These are phyloP conservation scores for Xylophagus ater DNA, from an alignment of 2,888 invertebrate genomes.

Conservation along the genomic window DNA sequence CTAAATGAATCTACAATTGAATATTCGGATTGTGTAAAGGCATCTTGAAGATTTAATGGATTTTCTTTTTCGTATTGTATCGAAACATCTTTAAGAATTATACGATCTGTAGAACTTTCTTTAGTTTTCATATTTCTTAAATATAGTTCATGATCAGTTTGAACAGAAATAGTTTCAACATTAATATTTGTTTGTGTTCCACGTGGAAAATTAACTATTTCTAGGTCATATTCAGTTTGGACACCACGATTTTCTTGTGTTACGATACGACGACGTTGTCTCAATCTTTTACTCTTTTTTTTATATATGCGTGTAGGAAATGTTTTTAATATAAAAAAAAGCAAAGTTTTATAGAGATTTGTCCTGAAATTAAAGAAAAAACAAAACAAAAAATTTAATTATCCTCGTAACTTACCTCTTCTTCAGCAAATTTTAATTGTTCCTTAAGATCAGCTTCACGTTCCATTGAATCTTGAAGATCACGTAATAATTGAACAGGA, in stretches of 20 bases:
- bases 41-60: no score
- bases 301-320: neutral
- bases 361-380: neutral
- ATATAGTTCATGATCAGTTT: no score
- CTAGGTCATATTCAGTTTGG: constrained; percentile 28
- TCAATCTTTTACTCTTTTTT: constrained; percentile 19
- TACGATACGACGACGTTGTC: constrained; percentile 17
- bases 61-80: constrained; percentile 1
- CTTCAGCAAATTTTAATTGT: constrained; percentile 84
- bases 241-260: constrained; percentile 27
- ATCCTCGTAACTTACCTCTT: constrained; percentile 70
- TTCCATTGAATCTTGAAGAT: constrained; percentile 84
- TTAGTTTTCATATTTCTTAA: neutral
- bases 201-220: constrained; percentile 27
- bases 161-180: neutral
- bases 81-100: neutral
- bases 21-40: no score
- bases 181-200: constrained; percentile 28
- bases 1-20: no score
- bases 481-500: constrained; percentile 68
- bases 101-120: constrained; percentile 7
- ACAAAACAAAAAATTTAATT: neutral
- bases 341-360: neutral
- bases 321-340: neutral
- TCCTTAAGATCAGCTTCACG: constrained; percentile 88